phyloP scores from a whole-genome alignment of 2,797 vertebrate genomes.

The Platalea minor region DNA sequence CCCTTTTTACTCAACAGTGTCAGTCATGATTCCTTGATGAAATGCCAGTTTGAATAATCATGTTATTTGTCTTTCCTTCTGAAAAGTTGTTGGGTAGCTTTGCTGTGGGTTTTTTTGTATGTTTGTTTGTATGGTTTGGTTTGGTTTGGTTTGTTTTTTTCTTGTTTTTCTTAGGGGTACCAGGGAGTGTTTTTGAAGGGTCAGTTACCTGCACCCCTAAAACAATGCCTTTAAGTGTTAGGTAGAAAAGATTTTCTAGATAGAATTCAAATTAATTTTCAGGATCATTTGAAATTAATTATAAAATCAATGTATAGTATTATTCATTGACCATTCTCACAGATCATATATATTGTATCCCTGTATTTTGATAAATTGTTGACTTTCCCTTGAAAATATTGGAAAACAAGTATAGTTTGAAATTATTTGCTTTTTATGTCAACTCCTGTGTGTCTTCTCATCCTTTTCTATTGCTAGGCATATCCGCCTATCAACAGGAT shows the following conservation, averaged over 20 bases:
- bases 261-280: neutral
- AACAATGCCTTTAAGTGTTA: neutral
- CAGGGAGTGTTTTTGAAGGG: accelerated
- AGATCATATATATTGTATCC: neutral
- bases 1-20: neutral
- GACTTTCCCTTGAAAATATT: neutral
- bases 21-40: neutral
- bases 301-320: neutral
- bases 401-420: neutral
- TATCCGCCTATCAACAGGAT: neutral
- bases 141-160: neutral
- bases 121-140: neutral
- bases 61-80: neutral
- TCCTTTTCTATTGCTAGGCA: neutral
- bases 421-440: neutral
- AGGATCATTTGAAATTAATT: neutral
- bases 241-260: neutral
- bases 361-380: neutral
- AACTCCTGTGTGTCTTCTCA: neutral
- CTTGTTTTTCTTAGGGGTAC: neutral
- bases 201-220: neutral
- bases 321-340: neutral
- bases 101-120: neutral
- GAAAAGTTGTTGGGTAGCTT: neutral
- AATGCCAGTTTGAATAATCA: neutral